Base-by-base conservation (phyloP, 2,113 vertebrate genomes). In the Pterocles gutturalis region DNA sequence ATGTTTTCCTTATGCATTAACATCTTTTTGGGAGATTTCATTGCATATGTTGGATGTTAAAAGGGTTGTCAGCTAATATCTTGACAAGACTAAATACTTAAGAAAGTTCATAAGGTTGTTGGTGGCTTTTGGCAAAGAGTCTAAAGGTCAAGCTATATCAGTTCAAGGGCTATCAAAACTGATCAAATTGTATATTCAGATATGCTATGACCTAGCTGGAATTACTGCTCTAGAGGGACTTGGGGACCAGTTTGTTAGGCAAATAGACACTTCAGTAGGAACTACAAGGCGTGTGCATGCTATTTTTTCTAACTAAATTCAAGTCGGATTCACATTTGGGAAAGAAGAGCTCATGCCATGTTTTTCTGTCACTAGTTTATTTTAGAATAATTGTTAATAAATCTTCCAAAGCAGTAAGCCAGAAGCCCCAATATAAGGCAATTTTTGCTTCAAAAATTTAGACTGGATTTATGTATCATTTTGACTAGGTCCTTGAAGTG, bases 171-270 rank as follows among this genome's bases (percentile, higher is more conserved):
- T 97, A 94, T 97, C 97, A 97, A 88, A 96, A 97, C 66, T 45
- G 71, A 96, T 97, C 88, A 91, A 94, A 96, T 97, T 97, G 87
- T 92, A 5, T 97, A 97, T 96, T 96, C 96, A 96, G 97, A 97
- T 92, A 94, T 97, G 96, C 97, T 96, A 97, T 97, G 97, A 97
- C 97, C 94, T 95, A 97, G 94, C 95, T 96, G 81, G 88, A 96
- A 91, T 93, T 87, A 57, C 61, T 92, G 71, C 69, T 96, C 34
- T 33, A 58, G 22, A 83, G 83, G 58, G 57, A 66, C 41, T 54
- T 49, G 43, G 79, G 69, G 57, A 90, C 18, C 31, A 22, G 41
- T 93, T 86, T 94, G 45, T 94, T 67, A 80, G 67, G 79, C 49
- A 83, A 89, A 82, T 20, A 76, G 62, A 90, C 89, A 69, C n/a